Percentiles rank a stretch among this genome's conserved stretches.
Conservation (phyloP, 1,140 invertebrate species). For the Andrena cerasifolii region DNA sequence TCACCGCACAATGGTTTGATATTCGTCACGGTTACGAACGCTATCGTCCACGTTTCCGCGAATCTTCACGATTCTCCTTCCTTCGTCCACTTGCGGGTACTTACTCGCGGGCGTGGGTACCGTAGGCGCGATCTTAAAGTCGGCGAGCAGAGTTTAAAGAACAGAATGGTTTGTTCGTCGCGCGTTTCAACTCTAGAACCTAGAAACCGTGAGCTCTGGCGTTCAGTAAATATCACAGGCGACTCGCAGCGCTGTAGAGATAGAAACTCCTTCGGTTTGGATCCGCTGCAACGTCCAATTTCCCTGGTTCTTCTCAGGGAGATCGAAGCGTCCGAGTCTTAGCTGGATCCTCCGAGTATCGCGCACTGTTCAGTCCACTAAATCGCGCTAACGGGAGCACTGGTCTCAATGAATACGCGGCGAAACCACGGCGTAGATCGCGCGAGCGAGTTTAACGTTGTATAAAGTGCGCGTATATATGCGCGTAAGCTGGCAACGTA, state of each 20-base stretch:
- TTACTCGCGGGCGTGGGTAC: no score
- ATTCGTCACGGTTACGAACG: no score
- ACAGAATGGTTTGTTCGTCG: neutral
- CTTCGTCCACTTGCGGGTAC: no score
- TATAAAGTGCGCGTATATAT: neutral
- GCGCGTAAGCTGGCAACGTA: slow-evolving; percentile 33
- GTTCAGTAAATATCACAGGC: no score
- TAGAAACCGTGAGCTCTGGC: neutral
- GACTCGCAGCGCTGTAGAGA: neutral
- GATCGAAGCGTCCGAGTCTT: neutral
- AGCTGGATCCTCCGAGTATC: neutral
- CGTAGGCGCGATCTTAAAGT: no score
- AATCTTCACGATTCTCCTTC: neutral
- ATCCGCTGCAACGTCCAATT: no score
- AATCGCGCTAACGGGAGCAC: neutral
- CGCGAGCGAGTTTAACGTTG: slow-evolving; percentile 1
- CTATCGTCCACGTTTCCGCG: neutral
- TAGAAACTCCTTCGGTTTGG: no score
- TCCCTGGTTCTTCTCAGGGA: no score
- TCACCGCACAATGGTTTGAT: neutral
- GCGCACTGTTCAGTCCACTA: no score
- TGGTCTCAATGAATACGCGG: no score
- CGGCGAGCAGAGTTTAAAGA: no score
- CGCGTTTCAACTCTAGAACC: neutral
- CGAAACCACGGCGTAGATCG: neutral